These are phyloP conservation scores for Zingel zingel DNA, from an alignment of 2,113 vertebrate species.

Conservation along the genomic window DNA sequence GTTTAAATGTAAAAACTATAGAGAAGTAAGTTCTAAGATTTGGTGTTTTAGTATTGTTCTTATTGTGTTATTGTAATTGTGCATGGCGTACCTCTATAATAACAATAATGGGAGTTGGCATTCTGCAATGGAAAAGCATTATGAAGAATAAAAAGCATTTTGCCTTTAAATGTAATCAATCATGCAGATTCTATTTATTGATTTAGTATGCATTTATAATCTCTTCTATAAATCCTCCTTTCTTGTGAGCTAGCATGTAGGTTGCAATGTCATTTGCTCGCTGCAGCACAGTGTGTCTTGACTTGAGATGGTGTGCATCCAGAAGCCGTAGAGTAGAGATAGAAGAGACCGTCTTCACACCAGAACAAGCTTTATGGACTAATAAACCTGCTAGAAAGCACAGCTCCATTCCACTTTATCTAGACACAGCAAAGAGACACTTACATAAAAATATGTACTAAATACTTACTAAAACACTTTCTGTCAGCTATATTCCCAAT, in stretches of 20 bases:
- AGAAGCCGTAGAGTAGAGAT: neutral
- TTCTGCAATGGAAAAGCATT: neutral
- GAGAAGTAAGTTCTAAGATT: neutral
- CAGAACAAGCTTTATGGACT: slow-evolving; percentile 43
- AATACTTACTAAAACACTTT: neutral
- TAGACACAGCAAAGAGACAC: slow-evolving; percentile 9
- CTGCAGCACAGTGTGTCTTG: neutral
- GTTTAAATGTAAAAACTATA: neutral
- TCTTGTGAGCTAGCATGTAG: neutral
- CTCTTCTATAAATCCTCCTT: neutral
- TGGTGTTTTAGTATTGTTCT: neutral
- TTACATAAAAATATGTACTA: neutral
- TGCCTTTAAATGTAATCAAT: slow-evolving; percentile 29
- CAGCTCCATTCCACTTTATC: slow-evolving; percentile 29
- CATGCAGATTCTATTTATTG: neutral
- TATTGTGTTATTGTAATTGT: slow-evolving; percentile 1
- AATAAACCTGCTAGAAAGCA: slow-evolving; percentile 24
- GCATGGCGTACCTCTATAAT: neutral
- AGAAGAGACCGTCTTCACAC: slow-evolving; percentile 13
- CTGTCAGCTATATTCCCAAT: neutral
- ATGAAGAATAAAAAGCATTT: slow-evolving; percentile 15
- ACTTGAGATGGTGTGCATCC: neutral
- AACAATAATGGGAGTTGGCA: neutral
- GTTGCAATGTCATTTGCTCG: neutral
- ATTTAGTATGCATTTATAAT: neutral